A percentile compares a stretch with the other conserved stretches of the same genome.
Evolutionary conservation across 2,888 invertebrate species (phyloP).

Genomic region (Ditula angustiorana): DNA sequence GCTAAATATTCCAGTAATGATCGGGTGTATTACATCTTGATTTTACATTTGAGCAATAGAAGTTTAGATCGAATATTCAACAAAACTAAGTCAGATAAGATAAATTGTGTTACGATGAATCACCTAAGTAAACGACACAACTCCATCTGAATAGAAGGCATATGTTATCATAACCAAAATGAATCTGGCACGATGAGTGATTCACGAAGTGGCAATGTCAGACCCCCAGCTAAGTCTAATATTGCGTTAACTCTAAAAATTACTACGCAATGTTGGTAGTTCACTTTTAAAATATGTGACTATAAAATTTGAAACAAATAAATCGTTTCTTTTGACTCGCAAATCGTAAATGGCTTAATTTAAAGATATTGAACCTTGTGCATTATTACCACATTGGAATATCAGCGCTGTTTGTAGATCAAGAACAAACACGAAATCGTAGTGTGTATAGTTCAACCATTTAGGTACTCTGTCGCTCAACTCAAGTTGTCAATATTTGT

Average conservation of each 20-base stretch:
- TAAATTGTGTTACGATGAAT: constrained; percentile 24
- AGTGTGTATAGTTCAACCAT: neutral
- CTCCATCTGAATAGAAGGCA: constrained; percentile 22
- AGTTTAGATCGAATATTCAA: constrained; percentile 3
- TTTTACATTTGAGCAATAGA: constrained; percentile 2
- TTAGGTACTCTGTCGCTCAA: constrained; percentile 21
- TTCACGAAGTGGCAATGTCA: constrained; percentile 26
- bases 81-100: constrained; percentile 16
- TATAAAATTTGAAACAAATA: no score
- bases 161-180: constrained; percentile 26
- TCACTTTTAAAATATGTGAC: neutral
- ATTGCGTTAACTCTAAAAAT: constrained; percentile 25
- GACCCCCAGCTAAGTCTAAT: constrained; percentile 21
- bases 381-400: constrained; percentile 2
- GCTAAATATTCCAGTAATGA: neutral
- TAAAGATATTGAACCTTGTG: neutral
- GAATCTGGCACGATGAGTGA: constrained; percentile 17
- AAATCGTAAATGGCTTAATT: constrained; percentile 1
- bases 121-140: constrained; percentile 20
- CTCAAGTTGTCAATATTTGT: constrained; percentile 40
- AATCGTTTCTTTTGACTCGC: neutral
- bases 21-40: neutral
- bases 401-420: constrained; percentile 9
- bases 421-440: constrained; percentile 30
- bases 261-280: neutral